Percentiles rank a stretch among this genome's conserved stretches.
Evolutionary conservation across 1,140 invertebrate genomes (phyloP).

Genomic region (Papilio machaon): DNA sequence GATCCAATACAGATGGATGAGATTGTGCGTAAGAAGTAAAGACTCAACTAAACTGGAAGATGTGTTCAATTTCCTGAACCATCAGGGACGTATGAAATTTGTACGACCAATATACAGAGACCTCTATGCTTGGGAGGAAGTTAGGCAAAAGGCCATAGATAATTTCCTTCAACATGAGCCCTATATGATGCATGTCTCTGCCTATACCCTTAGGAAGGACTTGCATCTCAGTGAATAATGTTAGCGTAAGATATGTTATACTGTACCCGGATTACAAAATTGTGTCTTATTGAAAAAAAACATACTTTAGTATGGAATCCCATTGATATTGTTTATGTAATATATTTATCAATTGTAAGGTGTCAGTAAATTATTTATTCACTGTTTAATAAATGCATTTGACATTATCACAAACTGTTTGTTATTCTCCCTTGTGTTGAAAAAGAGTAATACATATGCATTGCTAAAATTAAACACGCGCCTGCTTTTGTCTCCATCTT

Average conservation of each 20-base stretch:
- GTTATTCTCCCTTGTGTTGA: not conserved
- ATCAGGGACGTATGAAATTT: conserved; percentile 95
- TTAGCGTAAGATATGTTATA: conserved; percentile 17
- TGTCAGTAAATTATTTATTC: conserved; percentile 17
- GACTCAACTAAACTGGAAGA: conserved; percentile 86
- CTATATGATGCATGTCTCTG: conserved; percentile 92
- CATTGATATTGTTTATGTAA: conserved; percentile 30
- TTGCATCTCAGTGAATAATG: conserved; percentile 82
- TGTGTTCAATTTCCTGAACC: conserved; percentile 90
- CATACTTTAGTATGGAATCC: not conserved
- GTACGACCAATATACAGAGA: conserved; percentile 93
- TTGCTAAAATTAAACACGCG: no score
- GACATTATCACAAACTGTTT: not conserved
- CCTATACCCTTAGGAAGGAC: conserved; percentile 89
- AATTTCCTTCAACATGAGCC: conserved; percentile 87
- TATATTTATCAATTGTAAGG: conserved; percentile 32
- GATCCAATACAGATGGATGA: conserved; percentile 92
- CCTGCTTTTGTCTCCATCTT: no score
- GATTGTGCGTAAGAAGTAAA: conserved; percentile 88
- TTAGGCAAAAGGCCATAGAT: conserved; percentile 85
- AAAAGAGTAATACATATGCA: not conserved
- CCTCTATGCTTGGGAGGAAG: conserved; percentile 90
- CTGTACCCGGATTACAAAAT: conserved; percentile 12
- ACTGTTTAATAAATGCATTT: conserved; percentile 25
- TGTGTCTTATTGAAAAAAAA: conserved; percentile 23